A percentile compares a stretch with the other conserved stretches of the same genome.
These are phyloP conservation scores for Rhinichthys klamathensis DNA, from an alignment of 2,113 vertebrate species.

Conservation along the genomic window DNA sequence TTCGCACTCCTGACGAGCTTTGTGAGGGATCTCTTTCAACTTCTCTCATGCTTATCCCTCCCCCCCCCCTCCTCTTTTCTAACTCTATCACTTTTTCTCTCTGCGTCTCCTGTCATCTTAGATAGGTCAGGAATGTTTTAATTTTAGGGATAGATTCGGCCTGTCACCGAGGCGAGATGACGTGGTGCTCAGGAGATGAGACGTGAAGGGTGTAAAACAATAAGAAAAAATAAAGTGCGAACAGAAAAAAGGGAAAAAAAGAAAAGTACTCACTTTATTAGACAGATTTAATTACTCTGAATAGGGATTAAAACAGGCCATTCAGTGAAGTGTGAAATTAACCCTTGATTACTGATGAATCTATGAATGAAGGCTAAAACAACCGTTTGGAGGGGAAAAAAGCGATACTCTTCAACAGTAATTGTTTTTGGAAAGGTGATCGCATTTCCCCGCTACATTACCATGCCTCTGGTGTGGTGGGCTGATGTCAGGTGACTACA, in stretches of 20 bases:
- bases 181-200: conserved; percentile 91
- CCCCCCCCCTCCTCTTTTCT: conserved; percentile 9
- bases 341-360: conserved; percentile 95
- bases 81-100: conserved; percentile 56
- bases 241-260: conserved; percentile 92
- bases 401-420: conserved; percentile 50
- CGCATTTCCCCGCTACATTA: conserved; percentile 52
- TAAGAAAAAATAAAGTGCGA: conserved; percentile 81
- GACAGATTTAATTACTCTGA: conserved; percentile 99
- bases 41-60: conserved; percentile 9
- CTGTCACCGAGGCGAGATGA: conserved; percentile 91
- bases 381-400: conserved; percentile 55
- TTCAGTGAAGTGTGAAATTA: conserved; percentile 98
- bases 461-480: conserved; percentile 60
- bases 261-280: conserved; percentile 86
- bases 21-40: conserved; percentile 67
- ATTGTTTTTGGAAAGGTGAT: conserved; percentile 66
- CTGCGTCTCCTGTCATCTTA: conserved; percentile 88
- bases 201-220: conserved; percentile 98
- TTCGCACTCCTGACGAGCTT: conserved; percentile 82
- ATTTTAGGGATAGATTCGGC: conserved; percentile 99
- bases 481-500: conserved; percentile 63
- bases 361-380: conserved; percentile 69
- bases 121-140: conserved; percentile 99
- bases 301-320: conserved; percentile 97